phyloP scores from a whole-genome alignment of 1,140 invertebrate genomes.

The Caligus rogercresseyi region DNA sequence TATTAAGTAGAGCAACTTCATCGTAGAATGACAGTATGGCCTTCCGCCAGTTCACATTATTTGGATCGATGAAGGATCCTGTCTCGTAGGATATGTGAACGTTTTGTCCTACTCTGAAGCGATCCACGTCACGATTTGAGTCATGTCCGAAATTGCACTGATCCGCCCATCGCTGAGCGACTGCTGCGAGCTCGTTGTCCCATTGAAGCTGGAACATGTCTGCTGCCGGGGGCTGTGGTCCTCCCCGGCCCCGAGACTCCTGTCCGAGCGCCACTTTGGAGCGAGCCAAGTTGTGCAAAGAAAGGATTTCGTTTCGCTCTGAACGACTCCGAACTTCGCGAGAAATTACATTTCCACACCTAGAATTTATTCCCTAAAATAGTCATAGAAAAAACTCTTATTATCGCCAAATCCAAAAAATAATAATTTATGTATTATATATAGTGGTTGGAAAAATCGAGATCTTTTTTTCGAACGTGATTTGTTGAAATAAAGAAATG shows the following conservation, averaged over 20 bases:
- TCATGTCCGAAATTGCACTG: constrained; percentile 58
- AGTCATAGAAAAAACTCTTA: background rate
- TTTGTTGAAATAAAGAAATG: background rate
- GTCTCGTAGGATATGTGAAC: constrained; percentile 23
- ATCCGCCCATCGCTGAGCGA: constrained; percentile 63
- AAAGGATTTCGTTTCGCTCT: constrained; percentile 5
- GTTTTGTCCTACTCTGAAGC: constrained; percentile 26
- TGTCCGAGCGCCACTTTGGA: constrained; percentile 19
- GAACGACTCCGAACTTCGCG: background rate
- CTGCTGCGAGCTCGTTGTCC: constrained; percentile 63
- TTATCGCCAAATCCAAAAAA: background rate
- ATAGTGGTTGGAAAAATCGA: too few relatives aligned
- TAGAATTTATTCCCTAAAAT: background rate
- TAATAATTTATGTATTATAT: background rate
- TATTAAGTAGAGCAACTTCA: constrained; percentile 24
- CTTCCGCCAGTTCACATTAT: constrained; percentile 22
- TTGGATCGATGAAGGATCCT: constrained; percentile 16
- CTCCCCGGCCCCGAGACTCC: constrained; percentile 13
- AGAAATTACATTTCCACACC: background rate
- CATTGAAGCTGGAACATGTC: constrained; percentile 32
- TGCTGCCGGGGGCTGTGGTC: constrained; percentile 21
- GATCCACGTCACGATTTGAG: constrained; percentile 19
- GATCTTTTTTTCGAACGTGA: background rate
- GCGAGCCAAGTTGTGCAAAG: constrained; percentile 13
- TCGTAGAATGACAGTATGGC: constrained; percentile 25